Base-by-base conservation (phyloP, 1,140 invertebrate genomes). In the Panagrolaimus sp. region DNA sequence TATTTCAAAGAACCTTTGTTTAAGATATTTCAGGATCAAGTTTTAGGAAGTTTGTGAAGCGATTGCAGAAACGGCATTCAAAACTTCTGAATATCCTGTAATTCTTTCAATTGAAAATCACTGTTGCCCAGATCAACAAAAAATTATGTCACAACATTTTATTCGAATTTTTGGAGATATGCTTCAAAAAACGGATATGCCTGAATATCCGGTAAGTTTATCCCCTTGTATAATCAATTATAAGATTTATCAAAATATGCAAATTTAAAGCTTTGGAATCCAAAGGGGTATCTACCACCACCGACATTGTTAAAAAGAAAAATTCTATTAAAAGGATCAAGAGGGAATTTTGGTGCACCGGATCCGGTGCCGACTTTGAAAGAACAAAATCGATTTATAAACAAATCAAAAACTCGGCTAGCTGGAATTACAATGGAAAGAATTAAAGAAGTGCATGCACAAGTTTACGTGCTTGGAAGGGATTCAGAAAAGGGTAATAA, bases 61-160 rank as follows among this genome's bases (percentile, higher is more conserved):
- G 0, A 90, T 98, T 58, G 86, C 92, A 75, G 95, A 98, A 83
- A 94, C 92, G 17, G 73, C 63, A 0, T 75, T 75, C 71, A 75
- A 75, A 65, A 76, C 74, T 15, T 76, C 74, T 17, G 70, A 76
- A 9, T 96, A 91, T 86, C 95, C 95, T 15, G 88, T 98, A 0
- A 96, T 98, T 76, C 84, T 98, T 26, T 96, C 94, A 0, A 94
- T 98, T 69, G 95, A 98, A 86, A 94, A 98, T 83, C 96, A 98
- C 83, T 98, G 94, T 84, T 90, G 91, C 0, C 84, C 97, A 62
- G 89, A 90, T 6, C 94, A 97, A 80, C 95, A 98, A 84, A 87
- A 92, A 66, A 91, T 91, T 83, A 97, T 98, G 94, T 94, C 94
- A 0, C 87, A 87, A 69, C 88, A 89, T 5, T 90, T 97, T 84